These are phyloP conservation scores for Naja naja DNA, from an alignment of 2,113 vertebrate species.

Conservation along the genomic window DNA sequence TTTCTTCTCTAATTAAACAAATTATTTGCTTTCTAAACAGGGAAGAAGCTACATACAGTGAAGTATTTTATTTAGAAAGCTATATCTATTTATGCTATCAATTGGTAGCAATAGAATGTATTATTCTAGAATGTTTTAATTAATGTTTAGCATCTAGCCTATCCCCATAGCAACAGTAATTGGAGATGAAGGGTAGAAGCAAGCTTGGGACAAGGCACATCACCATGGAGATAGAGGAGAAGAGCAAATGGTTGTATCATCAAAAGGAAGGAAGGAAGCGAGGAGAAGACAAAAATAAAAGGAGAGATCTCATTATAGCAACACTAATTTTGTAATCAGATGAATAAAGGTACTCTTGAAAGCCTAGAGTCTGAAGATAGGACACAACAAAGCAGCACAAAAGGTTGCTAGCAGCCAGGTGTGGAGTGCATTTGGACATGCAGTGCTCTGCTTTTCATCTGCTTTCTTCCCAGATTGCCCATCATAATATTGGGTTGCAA, in stretches of 20 bases:
- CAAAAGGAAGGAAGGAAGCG: constrained; percentile 77
- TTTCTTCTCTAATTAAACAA: constrained; percentile 8
- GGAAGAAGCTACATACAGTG: constrained; percentile 47
- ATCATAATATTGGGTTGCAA: constrained; percentile 16
- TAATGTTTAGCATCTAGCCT: constrained; percentile 9
- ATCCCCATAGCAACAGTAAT: constrained; percentile 35
- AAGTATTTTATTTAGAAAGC: constrained; percentile 61
- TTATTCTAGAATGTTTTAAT: constrained; percentile 43
- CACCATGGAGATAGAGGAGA: constrained; percentile 78
- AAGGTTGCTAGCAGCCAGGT: constrained; percentile 64
- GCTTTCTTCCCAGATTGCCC: constrained; percentile 48
- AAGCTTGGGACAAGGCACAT: constrained; percentile 51
- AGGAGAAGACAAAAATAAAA: constrained; percentile 84
- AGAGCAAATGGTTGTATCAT: constrained; percentile 80
- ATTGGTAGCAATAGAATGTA: constrained; percentile 42
- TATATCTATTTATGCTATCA: constrained; percentile 59
- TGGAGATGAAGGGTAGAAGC: not conserved
- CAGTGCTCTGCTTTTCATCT: constrained; percentile 28
- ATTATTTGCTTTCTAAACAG: constrained; percentile 46
- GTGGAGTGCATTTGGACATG: constrained; percentile 53
- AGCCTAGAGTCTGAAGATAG: constrained; percentile 69
- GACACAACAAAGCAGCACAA: constrained; percentile 72
- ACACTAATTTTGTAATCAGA: constrained; percentile 92
- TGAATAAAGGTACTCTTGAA: constrained; percentile 71
- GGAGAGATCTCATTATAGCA: constrained; percentile 83